Evolutionary conservation across 2,797 vertebrate genomes (phyloP).

Genomic region (Nyctibius grandis): DNA sequence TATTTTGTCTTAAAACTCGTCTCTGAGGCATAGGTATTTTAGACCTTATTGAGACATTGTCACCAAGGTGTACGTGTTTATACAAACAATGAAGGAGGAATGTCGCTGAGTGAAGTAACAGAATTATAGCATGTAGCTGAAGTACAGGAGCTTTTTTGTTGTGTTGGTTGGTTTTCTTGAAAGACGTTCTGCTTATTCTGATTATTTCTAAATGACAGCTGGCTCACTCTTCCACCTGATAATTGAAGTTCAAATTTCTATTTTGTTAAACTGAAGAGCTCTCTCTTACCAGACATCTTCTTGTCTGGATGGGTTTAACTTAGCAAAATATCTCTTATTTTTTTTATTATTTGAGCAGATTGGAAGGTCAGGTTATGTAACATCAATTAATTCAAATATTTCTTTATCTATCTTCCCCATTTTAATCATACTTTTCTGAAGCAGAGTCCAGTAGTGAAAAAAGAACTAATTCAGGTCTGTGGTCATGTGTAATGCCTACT

Average conservation of each 20-base stretch:
- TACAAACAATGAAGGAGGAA: neutral
- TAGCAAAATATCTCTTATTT: neutral
- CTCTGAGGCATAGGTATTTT: neutral
- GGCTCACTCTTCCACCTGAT: neutral
- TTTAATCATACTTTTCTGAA: neutral
- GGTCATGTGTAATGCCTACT: neutral
- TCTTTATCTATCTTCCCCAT: neutral
- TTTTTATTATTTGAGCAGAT: neutral
- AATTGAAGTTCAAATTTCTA: neutral
- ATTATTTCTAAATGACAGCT: neutral
- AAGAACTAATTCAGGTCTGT: neutral
- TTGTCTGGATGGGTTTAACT: neutral
- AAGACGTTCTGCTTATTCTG: neutral
- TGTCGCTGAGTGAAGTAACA: neutral
- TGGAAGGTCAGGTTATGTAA: neutral
- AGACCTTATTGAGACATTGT: neutral
- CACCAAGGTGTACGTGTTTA: neutral
- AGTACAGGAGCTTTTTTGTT: neutral
- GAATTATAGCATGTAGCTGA: neutral
- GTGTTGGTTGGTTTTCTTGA: neutral
- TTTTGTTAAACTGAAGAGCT: neutral
- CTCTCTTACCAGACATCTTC: neutral
- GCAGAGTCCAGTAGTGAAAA: neutral
- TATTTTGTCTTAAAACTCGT: neutral
- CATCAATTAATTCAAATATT: neutral